Conservation (phyloP, 2,888 invertebrate genomes). For the Nomada ferruginata region DNA sequence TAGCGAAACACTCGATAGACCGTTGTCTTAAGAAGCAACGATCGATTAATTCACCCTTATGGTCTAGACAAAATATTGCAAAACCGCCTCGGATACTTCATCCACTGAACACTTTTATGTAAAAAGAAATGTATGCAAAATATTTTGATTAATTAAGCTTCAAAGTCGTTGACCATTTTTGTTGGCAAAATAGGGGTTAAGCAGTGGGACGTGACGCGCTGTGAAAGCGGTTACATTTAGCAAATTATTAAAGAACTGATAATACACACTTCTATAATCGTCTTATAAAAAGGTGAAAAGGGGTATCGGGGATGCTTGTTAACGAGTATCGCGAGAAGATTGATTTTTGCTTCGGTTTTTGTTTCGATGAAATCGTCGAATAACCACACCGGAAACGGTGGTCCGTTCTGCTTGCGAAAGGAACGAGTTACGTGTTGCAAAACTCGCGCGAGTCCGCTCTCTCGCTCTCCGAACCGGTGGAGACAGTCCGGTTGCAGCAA, state of each 20-base stretch:
- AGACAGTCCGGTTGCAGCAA: slow-evolving; percentile 23
- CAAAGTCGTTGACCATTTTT: too few species aligned
- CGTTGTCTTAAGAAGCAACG: slow-evolving; percentile 75
- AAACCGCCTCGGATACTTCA: too few species aligned
- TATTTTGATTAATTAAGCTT: too few species aligned
- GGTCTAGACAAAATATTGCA: too few species aligned
- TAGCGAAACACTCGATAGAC: slow-evolving; percentile 69
- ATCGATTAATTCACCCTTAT: slow-evolving; percentile 69
- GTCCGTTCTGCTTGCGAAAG: not conserved
- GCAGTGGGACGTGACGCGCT: too few species aligned
- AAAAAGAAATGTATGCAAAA: too few species aligned
- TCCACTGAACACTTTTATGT: too few species aligned
- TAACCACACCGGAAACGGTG: slow-evolving; percentile 1
- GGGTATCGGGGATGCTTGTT: not conserved
- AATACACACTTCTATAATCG: too few species aligned
- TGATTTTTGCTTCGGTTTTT: slow-evolving; percentile 44
- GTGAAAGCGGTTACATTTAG: slow-evolving; percentile 33
- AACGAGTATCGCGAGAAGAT: slow-evolving; percentile 19
- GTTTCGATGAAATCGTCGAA: slow-evolving; percentile 53
- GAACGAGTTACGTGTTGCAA: slow-evolving; percentile 18
- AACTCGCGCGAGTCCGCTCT: too few species aligned
- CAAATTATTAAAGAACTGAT: slow-evolving; percentile 22
- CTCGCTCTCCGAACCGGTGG: slow-evolving; percentile 4
- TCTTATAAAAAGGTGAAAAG: too few species aligned
- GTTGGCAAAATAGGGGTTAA: too few species aligned